Conservation (phyloP, 2,888 invertebrate genomes). For the Eilema depressum region DNA sequence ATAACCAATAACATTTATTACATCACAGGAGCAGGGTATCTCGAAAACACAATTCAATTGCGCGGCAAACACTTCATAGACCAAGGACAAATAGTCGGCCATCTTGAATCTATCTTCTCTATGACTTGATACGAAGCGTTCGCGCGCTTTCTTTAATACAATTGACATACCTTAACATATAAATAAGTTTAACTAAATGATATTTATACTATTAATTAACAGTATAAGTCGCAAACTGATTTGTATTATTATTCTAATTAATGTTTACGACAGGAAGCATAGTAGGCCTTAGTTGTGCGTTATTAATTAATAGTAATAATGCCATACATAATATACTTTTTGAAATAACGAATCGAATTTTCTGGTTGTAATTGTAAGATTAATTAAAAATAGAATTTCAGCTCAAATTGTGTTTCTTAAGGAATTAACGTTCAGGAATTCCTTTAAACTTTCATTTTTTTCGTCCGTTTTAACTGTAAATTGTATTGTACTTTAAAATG, state of each 20-base stretch:
- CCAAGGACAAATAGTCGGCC: conserved; percentile 57
- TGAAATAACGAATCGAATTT: neutral
- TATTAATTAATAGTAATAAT: conserved; percentile 24
- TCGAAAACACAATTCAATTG: conserved; percentile 83
- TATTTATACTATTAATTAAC: conserved; percentile 60
- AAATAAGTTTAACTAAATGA: conserved; percentile 75
- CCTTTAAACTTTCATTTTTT: neutral
- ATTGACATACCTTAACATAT: conserved; percentile 80
- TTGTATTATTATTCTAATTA: conserved; percentile 30
- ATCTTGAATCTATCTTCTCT: conserved; percentile 55
- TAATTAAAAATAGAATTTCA: neutral
- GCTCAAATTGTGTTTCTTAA: neutral
- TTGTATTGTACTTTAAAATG: neutral
- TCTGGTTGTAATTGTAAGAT: neutral
- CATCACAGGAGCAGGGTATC: conserved; percentile 87
- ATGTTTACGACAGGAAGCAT: conserved; percentile 47
- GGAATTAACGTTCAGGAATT: neutral
- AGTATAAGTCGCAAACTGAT: conserved; percentile 56
- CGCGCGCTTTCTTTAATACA: conserved; percentile 68
- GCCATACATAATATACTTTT: conserved; percentile 1
- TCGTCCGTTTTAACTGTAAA: neutral
- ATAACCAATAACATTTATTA: conserved; percentile 87
- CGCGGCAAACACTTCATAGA: conserved; percentile 59
- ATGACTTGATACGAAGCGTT: conserved; percentile 43
- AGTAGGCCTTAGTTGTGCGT: conserved; percentile 60